These are phyloP conservation scores for Chascanopsetta lugubris DNA, from an alignment of 2,113 vertebrate genomes.

Conservation along the genomic window DNA sequence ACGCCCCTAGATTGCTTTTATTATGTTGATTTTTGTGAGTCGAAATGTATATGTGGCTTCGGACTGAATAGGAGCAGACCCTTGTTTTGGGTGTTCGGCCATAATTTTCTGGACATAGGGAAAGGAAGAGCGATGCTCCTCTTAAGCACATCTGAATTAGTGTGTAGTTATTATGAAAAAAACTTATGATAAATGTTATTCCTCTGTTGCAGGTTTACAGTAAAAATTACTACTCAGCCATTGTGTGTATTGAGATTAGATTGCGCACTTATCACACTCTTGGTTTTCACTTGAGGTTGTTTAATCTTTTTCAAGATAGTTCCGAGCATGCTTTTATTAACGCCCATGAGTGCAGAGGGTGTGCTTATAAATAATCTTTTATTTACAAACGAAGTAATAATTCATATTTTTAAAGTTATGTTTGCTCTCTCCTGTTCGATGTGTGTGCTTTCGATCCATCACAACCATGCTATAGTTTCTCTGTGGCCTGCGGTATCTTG, in stretches of 20 bases:
- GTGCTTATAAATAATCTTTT: background rate
- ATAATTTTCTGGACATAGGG: background rate
- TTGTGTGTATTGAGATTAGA: too few species aligned
- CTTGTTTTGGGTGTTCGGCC: background rate
- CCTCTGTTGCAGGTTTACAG: too few species aligned
- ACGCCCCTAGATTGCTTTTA: background rate
- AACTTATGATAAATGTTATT: too few species aligned
- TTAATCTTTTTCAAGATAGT: slow-evolving; percentile 10
- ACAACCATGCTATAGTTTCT: slow-evolving; percentile 56
- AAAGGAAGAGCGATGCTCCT: too few species aligned
- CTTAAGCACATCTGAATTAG: background rate
- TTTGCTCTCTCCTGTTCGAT: slow-evolving; percentile 1
- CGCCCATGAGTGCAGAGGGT: too few species aligned
- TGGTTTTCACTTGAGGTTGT: slow-evolving; percentile 44
- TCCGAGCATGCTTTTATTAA: slow-evolving; percentile 2
- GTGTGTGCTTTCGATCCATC: slow-evolving; percentile 44
- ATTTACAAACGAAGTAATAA: background rate
- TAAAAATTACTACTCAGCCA: too few species aligned
- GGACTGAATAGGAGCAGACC: background rate
- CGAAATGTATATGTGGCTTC: too few species aligned
- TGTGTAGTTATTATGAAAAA: background rate
- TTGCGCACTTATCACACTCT: too few species aligned
- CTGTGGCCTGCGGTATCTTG: slow-evolving; percentile 72
- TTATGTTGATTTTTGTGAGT: background rate
- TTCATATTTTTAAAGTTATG: slow-evolving; percentile 8